Evolutionary conservation across 30 jellyfish, hydroid and myxozoan species (phyloP), one percentile per base, ranked within the genome.

Genomic region (Nemopilema nomurai): DNA sequence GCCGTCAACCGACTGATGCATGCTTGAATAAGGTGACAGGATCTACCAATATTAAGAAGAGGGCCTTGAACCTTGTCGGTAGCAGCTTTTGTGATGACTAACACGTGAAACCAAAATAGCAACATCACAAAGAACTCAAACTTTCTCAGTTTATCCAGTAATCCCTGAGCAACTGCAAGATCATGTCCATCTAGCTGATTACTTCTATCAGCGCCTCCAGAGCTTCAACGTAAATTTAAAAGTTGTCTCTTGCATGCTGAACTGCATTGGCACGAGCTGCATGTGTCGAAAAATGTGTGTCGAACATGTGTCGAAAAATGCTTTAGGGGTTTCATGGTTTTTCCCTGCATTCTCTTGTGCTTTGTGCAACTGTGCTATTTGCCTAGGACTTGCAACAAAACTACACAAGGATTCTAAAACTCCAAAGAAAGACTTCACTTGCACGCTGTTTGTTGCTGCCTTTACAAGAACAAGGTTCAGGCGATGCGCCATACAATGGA

Each of bases 1-100:
- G 57, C 57, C 6, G 57, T 41, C 57, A 41, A 41, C 57, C 13
- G 57, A 41, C 57, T 13, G 57, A 41, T 41, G 57, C 57, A 41
- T 41, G 57, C 57, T 41, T 41, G 57, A 41, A 41, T 41, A 41
- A 41, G 62, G 66, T 64, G 82, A 81, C 73, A 65, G 20, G 82
- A 68, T 9, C 65, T n/a, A 83, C 83, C 82, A 67, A 81, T 31
- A 68, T 81, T 66, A 65, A 81, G 84, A 22, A 81, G 41, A 16
- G 90, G 90, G 57, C 90, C 13, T 65, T 81, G 90, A 81, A 81
- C 90, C 90, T 82, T 82, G 77, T 71, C 91, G 62, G 91, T 82
- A 28, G 67, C 85, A 82, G 91, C 91, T 62, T 82, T 82, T 49
- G 91, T 82, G 62, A 82, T 68, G 91, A 41, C 62, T 26, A 82